A percentile compares a stretch with the other conserved stretches of the same genome.
Evolutionary conservation across 2,888 invertebrate species (phyloP).

Genomic region (Nephrotoma guestfalica): DNA sequence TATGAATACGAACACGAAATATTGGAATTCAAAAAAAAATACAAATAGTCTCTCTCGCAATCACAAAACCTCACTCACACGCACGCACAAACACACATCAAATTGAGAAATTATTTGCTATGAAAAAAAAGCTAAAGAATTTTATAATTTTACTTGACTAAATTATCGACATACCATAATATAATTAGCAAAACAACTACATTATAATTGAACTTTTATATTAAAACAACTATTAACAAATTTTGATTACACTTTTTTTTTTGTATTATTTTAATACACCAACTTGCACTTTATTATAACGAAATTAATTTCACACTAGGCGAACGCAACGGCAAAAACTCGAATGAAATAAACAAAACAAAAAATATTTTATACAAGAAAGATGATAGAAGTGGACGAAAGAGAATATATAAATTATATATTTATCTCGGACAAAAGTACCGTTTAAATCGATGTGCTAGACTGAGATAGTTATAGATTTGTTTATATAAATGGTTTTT

Average conservation of each 20-base stretch:
- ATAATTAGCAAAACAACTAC: not conserved
- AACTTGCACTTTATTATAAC: not conserved
- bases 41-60: not conserved
- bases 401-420: not conserved
- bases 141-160: not conserved
- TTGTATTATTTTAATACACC: not conserved
- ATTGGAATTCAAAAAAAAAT: not conserved
- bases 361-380: not conserved
- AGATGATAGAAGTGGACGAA: not conserved
- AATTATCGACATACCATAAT: not conserved
- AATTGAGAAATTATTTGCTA: not conserved
- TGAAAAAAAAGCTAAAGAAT: not conserved
- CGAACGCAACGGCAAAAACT: not conserved
- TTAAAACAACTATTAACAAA: not conserved
- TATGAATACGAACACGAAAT: not conserved
- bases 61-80: no score
- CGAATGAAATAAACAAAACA: not conserved
- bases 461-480: not conserved
- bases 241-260: not conserved
- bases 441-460: not conserved
- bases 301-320: not conserved
- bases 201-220: not conserved
- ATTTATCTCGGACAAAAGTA: not conserved
- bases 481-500: not conserved
- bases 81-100: not conserved